Conservation (phyloP, 2,797 vertebrate genomes). For the Coendou prehensilis region DNA sequence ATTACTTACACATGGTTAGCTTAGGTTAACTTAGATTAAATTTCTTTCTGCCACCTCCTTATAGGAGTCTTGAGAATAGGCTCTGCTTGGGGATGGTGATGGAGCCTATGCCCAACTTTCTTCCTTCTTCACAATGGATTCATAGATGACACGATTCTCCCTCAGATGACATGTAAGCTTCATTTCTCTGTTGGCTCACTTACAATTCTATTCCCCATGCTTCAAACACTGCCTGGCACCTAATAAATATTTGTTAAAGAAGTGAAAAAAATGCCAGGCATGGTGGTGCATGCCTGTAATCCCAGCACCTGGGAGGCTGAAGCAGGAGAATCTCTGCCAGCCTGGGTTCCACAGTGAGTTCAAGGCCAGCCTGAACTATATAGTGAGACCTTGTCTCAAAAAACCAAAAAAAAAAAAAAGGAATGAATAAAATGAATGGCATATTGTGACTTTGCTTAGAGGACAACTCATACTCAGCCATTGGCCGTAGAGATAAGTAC, state of each 20-base stretch:
- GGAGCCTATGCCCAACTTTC: not conserved
- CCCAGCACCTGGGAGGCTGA: not conserved
- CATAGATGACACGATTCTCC: not conserved
- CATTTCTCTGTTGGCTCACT: not conserved
- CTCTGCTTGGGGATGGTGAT: not conserved
- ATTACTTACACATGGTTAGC: not conserved
- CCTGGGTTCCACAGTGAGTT: no score
- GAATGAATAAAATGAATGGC: not conserved
- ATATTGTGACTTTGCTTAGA: not conserved
- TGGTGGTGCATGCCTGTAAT: not conserved
- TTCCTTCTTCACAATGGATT: not conserved
- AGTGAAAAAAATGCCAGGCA: not conserved
- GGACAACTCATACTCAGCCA: not conserved
- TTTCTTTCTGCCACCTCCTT: not conserved
- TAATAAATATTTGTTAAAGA: not conserved
- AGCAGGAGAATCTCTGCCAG: not conserved
- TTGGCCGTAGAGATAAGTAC: constrained; percentile 84
- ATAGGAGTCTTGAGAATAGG: not conserved
- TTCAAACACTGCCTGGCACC: not conserved
- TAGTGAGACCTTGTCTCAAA: not conserved
- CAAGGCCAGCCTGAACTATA: not conserved
- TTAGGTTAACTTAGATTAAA: not conserved
- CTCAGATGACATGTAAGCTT: not conserved
- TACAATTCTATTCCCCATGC: not conserved
- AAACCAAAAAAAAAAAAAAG: not conserved